Base-by-base conservation (phyloP, 2,113 vertebrate genomes). In the Suncus etruscus region DNA sequence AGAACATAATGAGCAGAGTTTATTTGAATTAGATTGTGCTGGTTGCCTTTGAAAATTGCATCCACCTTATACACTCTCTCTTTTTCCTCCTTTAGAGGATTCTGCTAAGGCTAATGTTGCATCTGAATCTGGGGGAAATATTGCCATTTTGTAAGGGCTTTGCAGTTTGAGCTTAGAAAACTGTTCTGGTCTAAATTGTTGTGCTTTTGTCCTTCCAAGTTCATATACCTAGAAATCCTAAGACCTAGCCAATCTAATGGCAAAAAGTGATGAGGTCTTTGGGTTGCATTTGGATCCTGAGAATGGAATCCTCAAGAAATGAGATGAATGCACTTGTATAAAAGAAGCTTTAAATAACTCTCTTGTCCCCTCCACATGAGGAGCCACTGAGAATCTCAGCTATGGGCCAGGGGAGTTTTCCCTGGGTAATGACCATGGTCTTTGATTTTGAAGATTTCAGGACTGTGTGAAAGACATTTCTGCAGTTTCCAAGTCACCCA, bases 101-200 rank as follows among this genome's bases (percentile, higher is more conserved):
- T 75, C 39, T 83, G 47, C 3, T 83, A 27, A 93, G 3, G 4
- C 54, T 27, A 16, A 20, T 65, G 25, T 78, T 73, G 29, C 8
- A 8, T 81, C 58, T 83, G 68, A 85, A 73, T 74, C 9, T 70
- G 32, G 77, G 78, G 54, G 39, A 81, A 77, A 86, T 27, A 54
- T 0, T 51, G 22, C 68, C 31, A 58, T 39, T 86, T 86, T 45
- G 22, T 25, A 80, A 94, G 72, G 22, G 51, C 77, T 80, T 3
- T 92, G 47, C 6, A 54, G 76, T 61, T 90, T 70, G 14, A 8
- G 65, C 50, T 69, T 83, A 83, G 68, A 78, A 90, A 78, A 65
- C 58, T 66, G 29, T 10, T 75, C 54, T 14, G 24, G 6, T 25
- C n/a, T 58, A 50, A 63, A 45, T 72, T 65, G 70, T 78, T 69